Conservation (phyloP, 2,113 vertebrate species). For the Cephalopterus ornatus region DNA sequence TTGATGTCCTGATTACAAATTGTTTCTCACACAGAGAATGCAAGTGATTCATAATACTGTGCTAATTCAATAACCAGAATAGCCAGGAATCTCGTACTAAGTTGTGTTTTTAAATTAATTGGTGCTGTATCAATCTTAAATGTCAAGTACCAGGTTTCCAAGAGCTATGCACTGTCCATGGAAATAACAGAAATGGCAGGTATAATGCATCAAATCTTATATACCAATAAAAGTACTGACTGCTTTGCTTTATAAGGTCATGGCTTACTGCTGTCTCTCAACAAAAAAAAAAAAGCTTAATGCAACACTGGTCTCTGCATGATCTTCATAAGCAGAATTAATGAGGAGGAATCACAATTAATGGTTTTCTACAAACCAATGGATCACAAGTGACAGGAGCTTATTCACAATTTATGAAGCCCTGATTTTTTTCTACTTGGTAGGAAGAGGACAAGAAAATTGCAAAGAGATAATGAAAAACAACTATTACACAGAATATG, state of each 20-base stretch:
- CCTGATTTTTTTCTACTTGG: background rate
- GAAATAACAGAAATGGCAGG: background rate
- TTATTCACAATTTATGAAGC: slow-evolving; percentile 49
- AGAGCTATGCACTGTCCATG: background rate
- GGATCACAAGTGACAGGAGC: slow-evolving; percentile 31
- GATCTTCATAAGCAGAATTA: slow-evolving; percentile 25
- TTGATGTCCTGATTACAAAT: background rate
- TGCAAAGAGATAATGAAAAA: background rate
- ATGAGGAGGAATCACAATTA: slow-evolving; percentile 51
- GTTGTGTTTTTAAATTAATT: slow-evolving; percentile 33
- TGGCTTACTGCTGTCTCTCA: background rate
- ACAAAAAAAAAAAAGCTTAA: slow-evolving; percentile 34
- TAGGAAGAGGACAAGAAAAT: slow-evolving; percentile 8
- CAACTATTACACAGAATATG: background rate
- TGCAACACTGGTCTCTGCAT: slow-evolving; percentile 6
- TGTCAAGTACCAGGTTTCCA: background rate
- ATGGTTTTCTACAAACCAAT: slow-evolving; percentile 29
- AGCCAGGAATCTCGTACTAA: background rate
- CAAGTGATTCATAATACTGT: slow-evolving; percentile 26
- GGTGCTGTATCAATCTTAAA: background rate
- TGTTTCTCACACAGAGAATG: background rate
- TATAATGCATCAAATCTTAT: slow-evolving; percentile 39
- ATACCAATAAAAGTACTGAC: slow-evolving; percentile 29
- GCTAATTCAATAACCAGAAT: slow-evolving; percentile 53
- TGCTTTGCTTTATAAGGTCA: slow-evolving; percentile 45